Conservation (phyloP, 2,797 vertebrate species). For the Fringilla coelebs region DNA sequence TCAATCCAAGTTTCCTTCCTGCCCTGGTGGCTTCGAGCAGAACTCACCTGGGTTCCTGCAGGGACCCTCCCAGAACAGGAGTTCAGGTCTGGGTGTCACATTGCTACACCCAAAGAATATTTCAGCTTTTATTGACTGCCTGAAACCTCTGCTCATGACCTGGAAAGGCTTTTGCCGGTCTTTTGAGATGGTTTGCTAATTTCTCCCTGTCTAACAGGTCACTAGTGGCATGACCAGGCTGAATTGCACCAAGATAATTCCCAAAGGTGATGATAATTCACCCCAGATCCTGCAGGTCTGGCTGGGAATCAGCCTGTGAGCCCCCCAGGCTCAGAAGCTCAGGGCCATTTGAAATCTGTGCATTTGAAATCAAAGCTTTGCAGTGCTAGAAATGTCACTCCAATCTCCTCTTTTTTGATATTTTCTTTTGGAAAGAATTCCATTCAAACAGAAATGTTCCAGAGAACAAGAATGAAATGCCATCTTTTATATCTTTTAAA, state of each 20-base stretch:
- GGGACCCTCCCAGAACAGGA: neutral
- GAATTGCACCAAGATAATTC: neutral
- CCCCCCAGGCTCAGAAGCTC: neutral
- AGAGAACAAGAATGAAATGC: constrained; percentile 12
- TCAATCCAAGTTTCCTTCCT: neutral
- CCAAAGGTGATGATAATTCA: neutral
- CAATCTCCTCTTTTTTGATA: neutral
- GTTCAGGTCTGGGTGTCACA: neutral
- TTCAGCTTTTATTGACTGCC: neutral
- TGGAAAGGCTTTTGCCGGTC: neutral
- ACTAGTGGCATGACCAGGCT: neutral
- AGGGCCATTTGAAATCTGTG: neutral
- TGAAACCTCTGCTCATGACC: neutral
- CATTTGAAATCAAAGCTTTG: constrained; percentile 9
- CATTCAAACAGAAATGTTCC: constrained; percentile 26
- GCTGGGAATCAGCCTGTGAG: neutral
- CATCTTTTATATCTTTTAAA: neutral
- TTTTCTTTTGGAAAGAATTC: constrained; percentile 20
- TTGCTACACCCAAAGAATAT: neutral
- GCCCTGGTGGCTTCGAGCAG: neutral
- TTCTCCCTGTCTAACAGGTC: neutral
- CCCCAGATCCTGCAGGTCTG: neutral
- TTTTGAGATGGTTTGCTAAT: neutral
- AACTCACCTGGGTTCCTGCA: too few species aligned
- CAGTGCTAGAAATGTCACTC: neutral